Base-by-base conservation (phyloP, 1,140 invertebrate genomes). In the Melitaea cinxia region DNA sequence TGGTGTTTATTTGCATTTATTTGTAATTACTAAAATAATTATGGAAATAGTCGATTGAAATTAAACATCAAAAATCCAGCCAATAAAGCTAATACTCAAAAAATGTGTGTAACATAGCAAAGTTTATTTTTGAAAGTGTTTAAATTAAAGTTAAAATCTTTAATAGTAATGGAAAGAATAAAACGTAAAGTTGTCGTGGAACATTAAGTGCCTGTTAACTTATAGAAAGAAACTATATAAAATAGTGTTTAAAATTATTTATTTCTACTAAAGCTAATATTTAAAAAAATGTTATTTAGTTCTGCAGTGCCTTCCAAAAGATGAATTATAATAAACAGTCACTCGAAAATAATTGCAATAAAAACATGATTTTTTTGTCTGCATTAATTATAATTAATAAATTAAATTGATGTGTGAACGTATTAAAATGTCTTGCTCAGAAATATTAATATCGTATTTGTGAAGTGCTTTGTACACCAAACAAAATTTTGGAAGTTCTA, bases 401-500 rank as follows among this genome's bases (percentile, higher is more conserved):
- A 17, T 42, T 19, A 17, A 17, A 39, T 7, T 42, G 9, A 6
- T 42, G 2, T 42, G 37, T 17, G 15, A 42, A 42, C 37, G 4
- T 49, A 21, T 24, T 2, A 12, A 24, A 49, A 24, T 24, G 4
- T 24, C 7, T 50, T 50, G 19, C 47, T 50, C 47, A 50, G 12
- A 17, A 42, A 17, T 5, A 14, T 42, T 42, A 4, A 42, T 15
- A 19, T 15, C 6, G 15, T 17, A 33, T 33, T 17, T 42, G 37
- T 42, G 15, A 42, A 15, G 15, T 42, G 37, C 37, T 17, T 42
- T 9, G 15, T 17, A 42, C 5, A 21, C 21, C 12, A 47, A 14
- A 47, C 17, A 45, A 17, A 19, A n/a, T 42, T 4, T 45, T 19
- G 4, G 52, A 52, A 49, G 17, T 49, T 33, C 54, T 68, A 33